Conservation (phyloP, 1,140 invertebrate species). For the Macrosteles quadrilineatus region DNA sequence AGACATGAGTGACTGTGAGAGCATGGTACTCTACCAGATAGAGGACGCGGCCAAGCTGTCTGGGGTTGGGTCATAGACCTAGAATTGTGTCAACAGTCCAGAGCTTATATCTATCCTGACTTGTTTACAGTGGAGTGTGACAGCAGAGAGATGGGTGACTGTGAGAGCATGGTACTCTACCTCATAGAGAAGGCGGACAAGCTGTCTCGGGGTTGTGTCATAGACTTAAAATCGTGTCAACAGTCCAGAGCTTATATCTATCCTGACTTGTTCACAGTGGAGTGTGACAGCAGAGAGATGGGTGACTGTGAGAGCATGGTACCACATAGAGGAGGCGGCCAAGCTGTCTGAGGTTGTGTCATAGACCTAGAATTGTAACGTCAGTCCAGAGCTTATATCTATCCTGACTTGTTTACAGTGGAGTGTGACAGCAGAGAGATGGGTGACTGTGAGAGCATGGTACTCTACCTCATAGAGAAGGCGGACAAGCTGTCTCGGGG, state of each 20-base stretch:
- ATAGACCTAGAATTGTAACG: no score
- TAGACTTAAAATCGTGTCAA: no score
- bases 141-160: constrained; percentile 36
- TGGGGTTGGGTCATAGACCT: no score
- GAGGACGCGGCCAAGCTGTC: constrained; percentile 53
- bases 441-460: constrained; percentile 52
- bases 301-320: constrained; percentile 54
- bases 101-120: no score
- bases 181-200: constrained; percentile 55
- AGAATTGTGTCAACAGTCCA: no score
- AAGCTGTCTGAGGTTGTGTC: constrained; percentile 52
- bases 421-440: constrained; percentile 33
- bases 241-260: no score
- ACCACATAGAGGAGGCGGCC: constrained; percentile 56
- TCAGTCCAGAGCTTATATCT: no score
- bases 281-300: constrained; percentile 32
- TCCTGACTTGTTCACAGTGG: constrained; percentile 13
- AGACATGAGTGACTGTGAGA: constrained; percentile 49
- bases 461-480: constrained; percentile 58
- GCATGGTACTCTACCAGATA: constrained; percentile 59
- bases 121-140: constrained; percentile 11
- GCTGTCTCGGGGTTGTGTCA: no score
- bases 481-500: constrained; percentile 52
- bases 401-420: no score
- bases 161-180: constrained; percentile 59